Evolutionary conservation across 2,888 invertebrate species (phyloP), one percentile per base, ranked within the genome.

Genomic region (Thumatha senex): DNA sequence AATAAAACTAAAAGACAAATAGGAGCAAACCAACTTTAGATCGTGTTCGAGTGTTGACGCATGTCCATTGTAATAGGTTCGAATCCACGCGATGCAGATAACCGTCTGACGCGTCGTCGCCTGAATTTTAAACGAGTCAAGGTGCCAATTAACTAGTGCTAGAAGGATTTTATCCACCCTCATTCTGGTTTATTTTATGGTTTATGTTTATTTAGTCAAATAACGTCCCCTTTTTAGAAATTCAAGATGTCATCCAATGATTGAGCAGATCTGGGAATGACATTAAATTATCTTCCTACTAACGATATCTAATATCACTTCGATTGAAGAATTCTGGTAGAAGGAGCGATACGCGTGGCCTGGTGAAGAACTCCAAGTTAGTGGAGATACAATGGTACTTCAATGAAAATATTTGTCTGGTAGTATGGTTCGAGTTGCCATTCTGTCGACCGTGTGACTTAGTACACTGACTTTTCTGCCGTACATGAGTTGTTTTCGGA

Each of bases 21-120:
- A 67, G 57, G 62, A 62, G 49, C 58, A 55, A 54, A 59, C 55
- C 38, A 58, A 56, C 48, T 30, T 30, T 35, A 43, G 44, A 36
- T 36, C 55, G 54, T 51, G 59, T 69, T 55, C 47, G 59, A 57
- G 67, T 67, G 74, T 67, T 74, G 77, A 78, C 76, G 70, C 61
- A 62, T 71, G 83, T 81, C 84, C 81, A 80, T 81, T 83, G 82
- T 79, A 51, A 49, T 33, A 46, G 48, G 54, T 66, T 66, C 63
- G 54, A 56, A 52, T 33, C 55, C 49, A 47, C 42, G 61, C 63
- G 67, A 56, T 63, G 64, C 63, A 64, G 72, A 77, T 80, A 75
- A 73, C 77, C 76, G 66, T 65, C 75, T 75, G 75, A 72, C 61
- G 70, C 58, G 77, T 76, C 79, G 76, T 76, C 79, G 76, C 67